Evolutionary conservation across 1,140 invertebrate species (phyloP).

Genomic region (Leptonema lineaticorne): DNA sequence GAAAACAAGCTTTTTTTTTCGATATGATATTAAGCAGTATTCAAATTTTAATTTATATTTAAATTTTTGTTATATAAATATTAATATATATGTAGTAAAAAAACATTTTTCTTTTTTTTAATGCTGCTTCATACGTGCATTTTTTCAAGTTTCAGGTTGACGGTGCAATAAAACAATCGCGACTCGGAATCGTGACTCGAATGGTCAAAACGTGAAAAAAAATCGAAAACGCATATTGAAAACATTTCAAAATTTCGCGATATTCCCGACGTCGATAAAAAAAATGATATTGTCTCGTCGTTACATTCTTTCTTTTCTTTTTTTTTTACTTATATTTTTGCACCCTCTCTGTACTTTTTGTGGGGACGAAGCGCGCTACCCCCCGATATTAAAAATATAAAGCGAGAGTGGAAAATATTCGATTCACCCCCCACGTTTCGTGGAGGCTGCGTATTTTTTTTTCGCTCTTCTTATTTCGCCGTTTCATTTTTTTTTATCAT

Average conservation of each 20-base stretch:
- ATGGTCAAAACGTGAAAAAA: not conserved
- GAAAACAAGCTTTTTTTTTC: not conserved
- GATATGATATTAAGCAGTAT: too few relatives aligned
- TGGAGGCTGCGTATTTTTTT: not conserved
- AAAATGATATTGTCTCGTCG: too few relatives aligned
- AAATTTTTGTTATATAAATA: not conserved
- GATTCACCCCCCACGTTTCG: conserved; percentile 16
- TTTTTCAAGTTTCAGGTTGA: too few relatives aligned
- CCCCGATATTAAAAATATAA: conserved; percentile 41
- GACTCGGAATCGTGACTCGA: conserved; percentile 7
- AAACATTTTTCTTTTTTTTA: not conserved
- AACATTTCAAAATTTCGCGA: not conserved
- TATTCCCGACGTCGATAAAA: too few relatives aligned
- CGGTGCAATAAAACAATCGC: conserved; percentile 10
- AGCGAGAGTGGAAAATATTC: conserved; percentile 23
- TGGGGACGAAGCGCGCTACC: conserved; percentile 16
- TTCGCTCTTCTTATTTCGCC: conserved; percentile 10
- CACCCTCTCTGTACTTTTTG: too few relatives aligned
- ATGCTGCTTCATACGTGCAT: too few relatives aligned
- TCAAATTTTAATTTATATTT: too few relatives aligned
- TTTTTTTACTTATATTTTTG: too few relatives aligned
- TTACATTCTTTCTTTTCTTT: too few relatives aligned
- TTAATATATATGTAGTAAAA: not conserved
- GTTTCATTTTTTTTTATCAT: conserved; percentile 4
- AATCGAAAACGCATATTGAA: conserved; percentile 2